These are phyloP conservation scores for Nemotelus nigrinus DNA, from an alignment of 2,888 invertebrate species.

Conservation along the genomic window DNA sequence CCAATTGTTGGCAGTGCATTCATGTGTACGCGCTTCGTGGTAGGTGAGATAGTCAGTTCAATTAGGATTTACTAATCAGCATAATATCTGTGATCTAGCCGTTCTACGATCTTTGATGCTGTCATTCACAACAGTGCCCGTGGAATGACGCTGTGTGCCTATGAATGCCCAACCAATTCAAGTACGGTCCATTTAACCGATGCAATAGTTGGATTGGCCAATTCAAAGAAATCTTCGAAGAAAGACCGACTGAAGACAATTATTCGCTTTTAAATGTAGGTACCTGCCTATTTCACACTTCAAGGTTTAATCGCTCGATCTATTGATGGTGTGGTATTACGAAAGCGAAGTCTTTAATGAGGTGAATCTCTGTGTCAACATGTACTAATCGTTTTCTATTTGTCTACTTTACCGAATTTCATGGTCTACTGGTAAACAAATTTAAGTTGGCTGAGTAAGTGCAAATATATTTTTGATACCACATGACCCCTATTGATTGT, in stretches of 20 bases:
- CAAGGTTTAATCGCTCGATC: conserved; percentile 9
- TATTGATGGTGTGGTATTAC: not conserved
- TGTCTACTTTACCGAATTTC: conserved; percentile 11
- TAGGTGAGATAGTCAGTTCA: not conserved
- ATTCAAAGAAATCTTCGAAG: not conserved
- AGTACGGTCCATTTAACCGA: not conserved
- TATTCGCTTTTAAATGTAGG: too few relatives aligned
- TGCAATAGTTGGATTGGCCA: not conserved
- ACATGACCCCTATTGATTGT: not conserved
- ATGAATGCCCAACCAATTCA: not conserved
- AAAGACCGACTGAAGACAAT: not conserved
- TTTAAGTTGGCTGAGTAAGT: not conserved
- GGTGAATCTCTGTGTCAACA: not conserved
- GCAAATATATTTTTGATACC: not conserved
- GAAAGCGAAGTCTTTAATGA: not conserved
- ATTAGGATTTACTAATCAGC: not conserved
- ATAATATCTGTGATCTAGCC: not conserved
- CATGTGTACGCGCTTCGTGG: not conserved
- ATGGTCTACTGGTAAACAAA: conserved; percentile 10
- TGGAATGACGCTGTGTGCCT: not conserved
- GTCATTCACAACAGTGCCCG: not conserved
- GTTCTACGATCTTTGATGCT: not conserved
- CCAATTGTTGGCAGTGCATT: not conserved
- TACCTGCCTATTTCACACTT: conserved; percentile 10
- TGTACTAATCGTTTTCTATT: conserved; percentile 1